These are phyloP conservation scores for Oxygymnocypris stewartii DNA, from an alignment of 2,113 vertebrate species.

Conservation along the genomic window DNA sequence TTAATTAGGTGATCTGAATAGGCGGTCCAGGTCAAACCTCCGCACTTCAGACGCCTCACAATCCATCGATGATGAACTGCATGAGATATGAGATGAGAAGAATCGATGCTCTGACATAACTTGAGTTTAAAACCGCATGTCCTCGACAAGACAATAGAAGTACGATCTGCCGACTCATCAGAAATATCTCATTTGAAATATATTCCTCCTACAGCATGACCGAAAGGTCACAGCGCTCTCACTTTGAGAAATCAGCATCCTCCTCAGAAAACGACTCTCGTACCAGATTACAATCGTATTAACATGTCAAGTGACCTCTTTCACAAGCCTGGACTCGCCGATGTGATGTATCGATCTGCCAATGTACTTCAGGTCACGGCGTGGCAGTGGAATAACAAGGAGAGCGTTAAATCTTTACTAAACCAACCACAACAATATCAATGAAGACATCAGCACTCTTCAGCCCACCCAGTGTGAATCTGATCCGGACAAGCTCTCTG, in stretches of 20 bases:
- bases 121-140: not conserved
- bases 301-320: conserved; percentile 19
- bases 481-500: not conserved
- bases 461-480: not conserved
- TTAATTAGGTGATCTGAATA: not conserved
- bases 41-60: not conserved
- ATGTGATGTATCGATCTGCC: conserved; percentile 15
- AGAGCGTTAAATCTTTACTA: not conserved
- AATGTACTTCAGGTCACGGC: not conserved
- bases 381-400: conserved; percentile 13
- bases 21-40: not conserved
- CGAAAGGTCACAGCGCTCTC: not conserved
- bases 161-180: not conserved
- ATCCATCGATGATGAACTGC: not conserved
- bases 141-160: not conserved
- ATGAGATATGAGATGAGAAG: not conserved
- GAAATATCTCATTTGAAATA: not conserved
- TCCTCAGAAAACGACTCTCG: conserved; percentile 22
- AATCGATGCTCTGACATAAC: not conserved
- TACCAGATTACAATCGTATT: conserved; percentile 12
- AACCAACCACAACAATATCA: conserved; percentile 22
- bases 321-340: conserved; percentile 7
- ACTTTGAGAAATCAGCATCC: conserved; percentile 9
- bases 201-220: conserved; percentile 21
- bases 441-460: not conserved